Base-by-base conservation (phyloP, 2,113 vertebrate genomes). In the Donacobius atricapilla region DNA sequence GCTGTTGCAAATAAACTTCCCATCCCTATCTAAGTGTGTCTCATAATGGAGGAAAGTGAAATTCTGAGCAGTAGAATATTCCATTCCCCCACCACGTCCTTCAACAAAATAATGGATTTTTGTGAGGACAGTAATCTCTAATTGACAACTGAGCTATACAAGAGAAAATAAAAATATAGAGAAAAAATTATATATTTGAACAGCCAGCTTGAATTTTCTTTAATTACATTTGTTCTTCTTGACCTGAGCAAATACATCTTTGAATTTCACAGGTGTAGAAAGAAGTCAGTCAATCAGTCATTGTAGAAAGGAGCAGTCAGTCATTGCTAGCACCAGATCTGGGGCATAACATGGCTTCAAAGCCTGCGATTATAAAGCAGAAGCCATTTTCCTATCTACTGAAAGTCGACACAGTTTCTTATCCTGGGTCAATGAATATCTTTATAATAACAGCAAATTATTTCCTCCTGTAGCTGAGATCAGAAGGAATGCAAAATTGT, bases 11-110 rank as follows among this genome's bases (percentile, higher is more conserved):
- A 56, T 47, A 42, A 82, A 63, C 58, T 66, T 81, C 25, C 45
- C 10, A 39, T 7, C 15, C n/a, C 40, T 68, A 7, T 69, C 30
- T 22, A 79, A 33, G 42, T 63, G 22, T 20, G 22, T 35, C n/a
- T 65, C 37, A 8, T n/a, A n/a, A 60, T 54, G 35, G 45, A 86
- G 51, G 31, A 47, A n/a, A 58, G n/a, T 3, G 4, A 30, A 44
- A 23, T 48, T 83, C 56, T 31, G 42, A 45, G 20, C 40, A 63
- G 39, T n/a, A 25, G 18, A 54, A 7, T 47, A 33, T 54, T 90
- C 33, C 56, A 18, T 35, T 80, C 24, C 21, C 25, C 7, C 5
- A 48, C 5, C 19, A 51, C 0, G 0, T 66, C 23, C 15, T 30
- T 47, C 82, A 78, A n/a, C 7, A 70, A 53, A 84, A 53, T 15